phyloP scores from a whole-genome alignment of 1,140 invertebrate genomes.

The Cotesia chilonis region DNA sequence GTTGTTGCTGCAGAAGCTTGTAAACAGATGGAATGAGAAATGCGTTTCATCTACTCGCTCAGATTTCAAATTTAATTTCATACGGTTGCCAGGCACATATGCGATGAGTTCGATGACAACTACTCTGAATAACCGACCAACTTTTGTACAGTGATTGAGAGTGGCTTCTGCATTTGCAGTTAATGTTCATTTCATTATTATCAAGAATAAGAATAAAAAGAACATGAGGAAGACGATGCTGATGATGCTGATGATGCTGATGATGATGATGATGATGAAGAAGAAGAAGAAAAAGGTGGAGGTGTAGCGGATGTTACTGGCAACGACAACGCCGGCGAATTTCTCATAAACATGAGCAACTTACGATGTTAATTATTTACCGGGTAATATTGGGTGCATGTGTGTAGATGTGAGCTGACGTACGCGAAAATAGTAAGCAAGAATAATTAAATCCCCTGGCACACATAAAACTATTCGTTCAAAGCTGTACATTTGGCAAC shows the following conservation, averaged over 20 bases:
- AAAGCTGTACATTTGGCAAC: constrained; percentile 36
- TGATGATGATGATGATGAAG: not conserved
- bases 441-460: constrained; percentile 45
- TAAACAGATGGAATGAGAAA: constrained; percentile 20
- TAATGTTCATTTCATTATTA: no score
- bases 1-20: not conserved
- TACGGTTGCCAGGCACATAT: constrained; percentile 5
- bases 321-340: constrained; percentile 10
- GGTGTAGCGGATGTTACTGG: not conserved
- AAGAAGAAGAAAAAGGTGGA: no score
- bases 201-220: no score
- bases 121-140: not conserved
- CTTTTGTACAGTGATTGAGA: not conserved
- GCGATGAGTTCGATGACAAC: constrained; percentile 35
- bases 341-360: constrained; percentile 30
- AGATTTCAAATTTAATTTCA: constrained; percentile 35
- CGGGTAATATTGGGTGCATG: no score
- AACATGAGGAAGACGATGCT: no score
- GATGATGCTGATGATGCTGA: not conserved
- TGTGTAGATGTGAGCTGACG: constrained; percentile 12
- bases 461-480: constrained; percentile 31
- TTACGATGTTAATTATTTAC: constrained; percentile 38
- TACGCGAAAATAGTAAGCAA: constrained; percentile 43
- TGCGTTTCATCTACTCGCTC: not conserved
- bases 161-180: no score